Percentiles rank a stretch among this genome's conserved stretches.
Evolutionary conservation across 2,113 vertebrate genomes (phyloP).

Genomic region (Alectura lathami): DNA sequence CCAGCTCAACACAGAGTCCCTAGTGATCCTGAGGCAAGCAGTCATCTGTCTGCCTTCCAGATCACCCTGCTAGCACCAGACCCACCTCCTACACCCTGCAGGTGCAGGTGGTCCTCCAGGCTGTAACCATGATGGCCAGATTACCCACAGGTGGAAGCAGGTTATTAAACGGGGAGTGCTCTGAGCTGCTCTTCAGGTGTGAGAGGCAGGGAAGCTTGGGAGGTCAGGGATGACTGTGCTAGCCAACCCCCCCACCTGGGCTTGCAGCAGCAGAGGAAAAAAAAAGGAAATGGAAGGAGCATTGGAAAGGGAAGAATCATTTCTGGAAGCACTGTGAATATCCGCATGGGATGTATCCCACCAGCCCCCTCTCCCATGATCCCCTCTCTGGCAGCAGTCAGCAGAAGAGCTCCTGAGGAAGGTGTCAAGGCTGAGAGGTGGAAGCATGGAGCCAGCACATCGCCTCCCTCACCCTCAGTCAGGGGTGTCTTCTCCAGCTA

Average conservation of each 20-base stretch:
- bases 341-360: rapidly evolving
- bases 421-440: neutral
- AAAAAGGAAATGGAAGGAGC: neutral
- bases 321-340: neutral
- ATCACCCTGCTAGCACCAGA: neutral
- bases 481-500: neutral
- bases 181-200: neutral
- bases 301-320: neutral
- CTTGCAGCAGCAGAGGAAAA: neutral
- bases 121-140: neutral
- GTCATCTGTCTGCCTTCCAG: neutral
- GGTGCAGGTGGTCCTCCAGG: neutral
- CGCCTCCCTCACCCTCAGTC: neutral
- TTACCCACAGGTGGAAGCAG: neutral
- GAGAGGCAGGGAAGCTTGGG: neutral
- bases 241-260: neutral
- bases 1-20: neutral
- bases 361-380: neutral
- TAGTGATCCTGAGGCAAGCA: neutral
- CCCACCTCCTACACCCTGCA: neutral
- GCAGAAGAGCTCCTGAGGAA: neutral
- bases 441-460: neutral
- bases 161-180: neutral
- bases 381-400: neutral
- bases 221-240: neutral